Evolutionary conservation across 2,888 invertebrate genomes (phyloP).

Genomic region (Lymantria monacha): DNA sequence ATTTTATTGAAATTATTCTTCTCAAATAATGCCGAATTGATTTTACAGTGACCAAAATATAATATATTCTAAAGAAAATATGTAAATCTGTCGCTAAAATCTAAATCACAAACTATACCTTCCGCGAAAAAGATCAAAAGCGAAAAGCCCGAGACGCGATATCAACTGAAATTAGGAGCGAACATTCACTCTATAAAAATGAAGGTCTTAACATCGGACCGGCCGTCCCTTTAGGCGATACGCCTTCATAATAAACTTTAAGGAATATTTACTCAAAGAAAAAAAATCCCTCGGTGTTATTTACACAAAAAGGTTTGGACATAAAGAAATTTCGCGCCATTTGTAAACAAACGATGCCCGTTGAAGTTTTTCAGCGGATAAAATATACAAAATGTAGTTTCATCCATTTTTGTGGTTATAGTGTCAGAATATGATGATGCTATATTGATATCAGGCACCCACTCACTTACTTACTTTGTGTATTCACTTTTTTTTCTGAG

Average conservation of each 20-base stretch:
- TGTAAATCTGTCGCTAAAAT: neutral
- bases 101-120: neutral
- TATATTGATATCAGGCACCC: too few relatives aligned
- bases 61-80: neutral
- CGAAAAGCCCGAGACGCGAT: constrained; percentile 12
- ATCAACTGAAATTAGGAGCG: constrained; percentile 17
- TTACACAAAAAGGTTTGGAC: constrained; percentile 47
- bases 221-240: constrained; percentile 16
- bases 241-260: constrained; percentile 35
- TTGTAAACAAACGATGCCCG: constrained; percentile 48
- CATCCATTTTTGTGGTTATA: constrained; percentile 13
- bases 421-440: too few relatives aligned
- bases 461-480: too few relatives aligned
- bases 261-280: constrained; percentile 33
- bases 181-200: constrained; percentile 22
- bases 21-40: too few relatives aligned
- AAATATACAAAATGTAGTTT: constrained; percentile 35
- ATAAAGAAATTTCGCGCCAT: constrained; percentile 57
- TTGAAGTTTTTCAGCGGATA: constrained; percentile 31
- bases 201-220: constrained; percentile 10
- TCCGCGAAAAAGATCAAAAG: constrained; percentile 2
- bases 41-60: too few relatives aligned
- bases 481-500: too few relatives aligned
- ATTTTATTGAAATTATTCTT: too few relatives aligned
- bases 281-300: constrained; percentile 29